Evolutionary conservation across 2,888 invertebrate species (phyloP).

Genomic region (Salticus scenicus): DNA sequence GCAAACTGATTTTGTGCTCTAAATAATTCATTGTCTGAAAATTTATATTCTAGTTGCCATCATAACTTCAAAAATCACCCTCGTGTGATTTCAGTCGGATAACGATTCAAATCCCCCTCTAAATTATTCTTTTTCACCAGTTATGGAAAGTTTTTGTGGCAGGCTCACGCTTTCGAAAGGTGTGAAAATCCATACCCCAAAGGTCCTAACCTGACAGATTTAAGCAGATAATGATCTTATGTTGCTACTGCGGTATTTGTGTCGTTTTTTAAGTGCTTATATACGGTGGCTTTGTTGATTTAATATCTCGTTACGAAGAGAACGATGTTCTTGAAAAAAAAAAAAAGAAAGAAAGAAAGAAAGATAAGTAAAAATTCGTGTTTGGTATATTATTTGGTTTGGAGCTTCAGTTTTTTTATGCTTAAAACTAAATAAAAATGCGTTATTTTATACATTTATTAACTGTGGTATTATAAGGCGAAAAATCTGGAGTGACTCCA

Average conservation of each 20-base stretch:
- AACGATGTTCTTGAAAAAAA: too few relatives aligned
- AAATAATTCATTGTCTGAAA: neutral
- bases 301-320: too few relatives aligned
- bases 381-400: too few relatives aligned
- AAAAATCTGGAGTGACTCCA: too few relatives aligned
- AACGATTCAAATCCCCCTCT: neutral
- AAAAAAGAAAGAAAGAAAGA: too few relatives aligned
- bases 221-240: neutral
- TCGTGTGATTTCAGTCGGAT: neutral
- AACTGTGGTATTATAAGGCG: too few relatives aligned
- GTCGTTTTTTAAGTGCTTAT: too few relatives aligned
- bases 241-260: neutral
- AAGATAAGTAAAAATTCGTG: too few relatives aligned
- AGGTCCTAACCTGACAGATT: neutral
- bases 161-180: neutral
- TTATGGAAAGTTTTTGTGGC: neutral
- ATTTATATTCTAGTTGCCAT: neutral
- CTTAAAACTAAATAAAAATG: too few relatives aligned
- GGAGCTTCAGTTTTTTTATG: too few relatives aligned
- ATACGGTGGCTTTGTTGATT: too few relatives aligned
- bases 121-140: neutral
- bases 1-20: neutral
- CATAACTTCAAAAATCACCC: neutral
- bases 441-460: too few relatives aligned
- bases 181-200: neutral